Evolutionary conservation across 2,113 vertebrate species (phyloP).

Genomic region (Hucho hucho): DNA sequence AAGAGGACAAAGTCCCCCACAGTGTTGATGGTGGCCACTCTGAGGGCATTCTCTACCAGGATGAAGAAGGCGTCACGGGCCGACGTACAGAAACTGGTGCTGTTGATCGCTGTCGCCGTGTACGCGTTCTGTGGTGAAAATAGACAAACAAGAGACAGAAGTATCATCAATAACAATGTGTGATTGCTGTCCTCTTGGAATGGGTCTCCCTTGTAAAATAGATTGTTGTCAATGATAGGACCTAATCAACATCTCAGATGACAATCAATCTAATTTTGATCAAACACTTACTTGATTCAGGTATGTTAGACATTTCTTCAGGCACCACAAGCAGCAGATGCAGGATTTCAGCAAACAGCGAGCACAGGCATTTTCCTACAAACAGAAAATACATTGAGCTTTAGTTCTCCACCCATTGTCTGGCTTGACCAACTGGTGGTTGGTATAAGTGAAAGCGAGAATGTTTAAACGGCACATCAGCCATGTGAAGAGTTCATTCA

Average conservation of each 20-base stretch:
- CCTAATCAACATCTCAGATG: too few species aligned
- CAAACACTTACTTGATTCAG: constrained; percentile 86
- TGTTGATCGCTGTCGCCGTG: constrained; percentile 96
- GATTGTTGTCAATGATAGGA: neutral
- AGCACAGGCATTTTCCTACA: constrained; percentile 92
- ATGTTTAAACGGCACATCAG: too few species aligned
- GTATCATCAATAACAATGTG: neutral
- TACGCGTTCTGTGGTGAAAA: constrained; percentile 86
- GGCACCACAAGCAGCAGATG: constrained; percentile 98
- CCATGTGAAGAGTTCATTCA: too few species aligned
- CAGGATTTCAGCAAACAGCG: constrained; percentile 96
- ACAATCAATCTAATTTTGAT: neutral
- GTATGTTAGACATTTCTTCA: constrained; percentile 95
- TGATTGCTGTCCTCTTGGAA: neutral
- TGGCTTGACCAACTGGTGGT: too few species aligned
- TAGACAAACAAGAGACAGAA: neutral
- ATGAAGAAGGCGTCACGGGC: constrained; percentile 93
- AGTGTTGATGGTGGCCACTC: constrained; percentile 94
- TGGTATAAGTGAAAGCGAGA: too few species aligned
- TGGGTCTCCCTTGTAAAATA: neutral
- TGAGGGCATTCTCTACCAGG: constrained; percentile 91
- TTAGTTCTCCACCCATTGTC: neutral
- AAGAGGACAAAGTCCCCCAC: constrained; percentile 98
- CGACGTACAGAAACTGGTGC: constrained; percentile 96
- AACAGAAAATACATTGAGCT: neutral